Percentiles rank a stretch among this genome's conserved stretches.
Evolutionary conservation across 1,140 invertebrate genomes (phyloP).

Genomic region (Zeugodacus cucurbitae): DNA sequence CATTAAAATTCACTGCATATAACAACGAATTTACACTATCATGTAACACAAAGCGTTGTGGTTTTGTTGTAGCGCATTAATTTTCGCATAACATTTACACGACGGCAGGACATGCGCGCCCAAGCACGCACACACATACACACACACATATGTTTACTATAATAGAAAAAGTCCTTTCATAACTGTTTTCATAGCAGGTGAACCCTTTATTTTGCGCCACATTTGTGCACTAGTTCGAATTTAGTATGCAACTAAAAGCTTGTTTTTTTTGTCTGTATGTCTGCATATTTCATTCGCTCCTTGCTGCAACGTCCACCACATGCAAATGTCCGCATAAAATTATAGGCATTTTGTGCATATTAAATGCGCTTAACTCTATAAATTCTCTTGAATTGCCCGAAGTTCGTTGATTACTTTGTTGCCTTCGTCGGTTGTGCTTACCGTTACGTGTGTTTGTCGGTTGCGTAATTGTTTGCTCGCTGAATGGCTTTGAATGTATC

Average conservation of each 20-base stretch:
- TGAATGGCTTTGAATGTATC: neutral
- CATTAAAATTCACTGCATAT: neutral
- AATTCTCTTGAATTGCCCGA: neutral
- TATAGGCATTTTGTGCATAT: conserved; percentile 38
- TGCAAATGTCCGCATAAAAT: conserved; percentile 32
- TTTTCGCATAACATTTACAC: conserved; percentile 26
- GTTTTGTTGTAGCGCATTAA: neutral
- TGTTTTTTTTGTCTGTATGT: neutral
- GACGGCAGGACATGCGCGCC: neutral
- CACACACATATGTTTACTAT: neutral
- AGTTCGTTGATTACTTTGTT: neutral
- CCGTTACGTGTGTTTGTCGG: neutral
- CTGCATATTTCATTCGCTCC: neutral
- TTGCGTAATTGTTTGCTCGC: neutral
- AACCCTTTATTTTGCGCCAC: neutral
- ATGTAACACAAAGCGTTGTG: neutral
- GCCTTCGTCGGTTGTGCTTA: neutral
- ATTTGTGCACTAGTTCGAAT: neutral
- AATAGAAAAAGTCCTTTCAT: neutral
- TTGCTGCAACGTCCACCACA: neutral
- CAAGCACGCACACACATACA: neutral
- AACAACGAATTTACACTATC: neutral
- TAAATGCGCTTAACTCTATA: conserved; percentile 30
- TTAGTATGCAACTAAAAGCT: neutral
- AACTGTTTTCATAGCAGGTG: neutral